Evolutionary conservation across 2,797 vertebrate species (phyloP).

Genomic region (Protonibea diacanthus): DNA sequence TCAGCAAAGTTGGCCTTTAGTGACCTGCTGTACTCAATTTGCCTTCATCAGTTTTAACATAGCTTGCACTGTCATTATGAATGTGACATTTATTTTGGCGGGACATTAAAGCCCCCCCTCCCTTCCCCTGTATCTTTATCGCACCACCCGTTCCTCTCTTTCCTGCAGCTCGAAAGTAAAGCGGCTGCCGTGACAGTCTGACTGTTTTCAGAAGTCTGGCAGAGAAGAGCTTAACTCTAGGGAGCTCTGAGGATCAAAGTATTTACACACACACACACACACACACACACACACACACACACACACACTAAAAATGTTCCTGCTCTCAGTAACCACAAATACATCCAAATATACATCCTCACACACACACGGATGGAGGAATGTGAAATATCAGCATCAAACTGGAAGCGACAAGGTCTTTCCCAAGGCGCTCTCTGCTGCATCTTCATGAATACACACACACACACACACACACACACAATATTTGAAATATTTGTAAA

Average conservation of each 20-base stretch:
- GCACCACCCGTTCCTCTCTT: constrained; percentile 23
- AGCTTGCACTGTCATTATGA: constrained; percentile 6
- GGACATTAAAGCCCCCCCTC: background rate
- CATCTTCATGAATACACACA: constrained; percentile 25
- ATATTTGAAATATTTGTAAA: constrained; percentile 49
- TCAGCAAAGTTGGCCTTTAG: constrained; percentile 5
- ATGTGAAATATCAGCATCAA: constrained; percentile 51
- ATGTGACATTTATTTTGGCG: constrained; percentile 19
- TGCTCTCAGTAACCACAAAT: constrained; percentile 14
- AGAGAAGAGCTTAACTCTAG: constrained; percentile 63
- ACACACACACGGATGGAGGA: constrained; percentile 7
- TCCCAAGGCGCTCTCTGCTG: constrained; percentile 36
- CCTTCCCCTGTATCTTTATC: constrained; percentile 16
- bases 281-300: constrained; percentile 15
- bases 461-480: constrained; percentile 6
- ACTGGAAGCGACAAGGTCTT: constrained; percentile 45
- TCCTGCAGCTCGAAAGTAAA: constrained; percentile 28
- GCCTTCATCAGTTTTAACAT: constrained; percentile 9
- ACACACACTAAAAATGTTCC: background rate
- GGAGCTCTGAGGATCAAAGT: constrained; percentile 70
- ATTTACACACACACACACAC: constrained; percentile 39
- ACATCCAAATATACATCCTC: background rate
- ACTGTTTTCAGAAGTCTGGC: constrained; percentile 63
- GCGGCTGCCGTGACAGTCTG: constrained; percentile 51
- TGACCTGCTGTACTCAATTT: background rate